phyloP scores from a whole-genome alignment of 2,888 invertebrate genomes.

The Strigamia transsilvanica region DNA sequence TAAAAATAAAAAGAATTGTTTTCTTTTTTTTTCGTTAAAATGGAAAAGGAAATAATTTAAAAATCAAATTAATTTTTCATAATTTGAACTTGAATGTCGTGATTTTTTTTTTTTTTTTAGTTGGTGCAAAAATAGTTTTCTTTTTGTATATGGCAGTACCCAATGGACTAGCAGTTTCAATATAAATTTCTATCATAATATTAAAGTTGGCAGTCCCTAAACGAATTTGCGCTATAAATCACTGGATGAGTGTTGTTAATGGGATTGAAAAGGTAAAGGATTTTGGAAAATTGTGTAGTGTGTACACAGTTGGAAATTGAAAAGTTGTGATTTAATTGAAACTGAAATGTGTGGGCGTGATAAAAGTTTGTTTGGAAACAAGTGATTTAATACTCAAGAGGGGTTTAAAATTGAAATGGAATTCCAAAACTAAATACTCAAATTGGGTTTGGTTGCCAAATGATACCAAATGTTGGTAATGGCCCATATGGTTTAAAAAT shows the following conservation, averaged over 20 bases:
- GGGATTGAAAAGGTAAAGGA: conserved; percentile 25
- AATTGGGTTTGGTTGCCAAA: too few species aligned
- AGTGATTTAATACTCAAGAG: background rate
- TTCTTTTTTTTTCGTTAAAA: background rate
- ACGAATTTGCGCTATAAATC: conserved; percentile 20
- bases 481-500: too few species aligned
- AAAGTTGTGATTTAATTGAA: conserved; percentile 25
- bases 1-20: background rate
- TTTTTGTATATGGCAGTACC: background rate
- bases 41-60: too few species aligned
- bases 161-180: conserved; percentile 4
- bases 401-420: background rate
- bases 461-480: too few species aligned
- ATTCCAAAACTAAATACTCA: too few species aligned
- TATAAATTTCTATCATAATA: conserved; percentile 15
- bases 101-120: background rate
- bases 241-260: conserved; percentile 26
- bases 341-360: background rate
- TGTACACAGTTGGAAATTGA: conserved; percentile 7
- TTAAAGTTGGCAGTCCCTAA: conserved; percentile 21
- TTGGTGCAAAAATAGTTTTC: background rate
- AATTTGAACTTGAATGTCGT: background rate
- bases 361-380: conserved; percentile 5
- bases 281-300: background rate
- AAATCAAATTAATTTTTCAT: background rate